Evolutionary conservation across 2,888 invertebrate species (phyloP), one percentile per base, ranked within the genome.

Genomic region (Trachelus iudaicus): DNA sequence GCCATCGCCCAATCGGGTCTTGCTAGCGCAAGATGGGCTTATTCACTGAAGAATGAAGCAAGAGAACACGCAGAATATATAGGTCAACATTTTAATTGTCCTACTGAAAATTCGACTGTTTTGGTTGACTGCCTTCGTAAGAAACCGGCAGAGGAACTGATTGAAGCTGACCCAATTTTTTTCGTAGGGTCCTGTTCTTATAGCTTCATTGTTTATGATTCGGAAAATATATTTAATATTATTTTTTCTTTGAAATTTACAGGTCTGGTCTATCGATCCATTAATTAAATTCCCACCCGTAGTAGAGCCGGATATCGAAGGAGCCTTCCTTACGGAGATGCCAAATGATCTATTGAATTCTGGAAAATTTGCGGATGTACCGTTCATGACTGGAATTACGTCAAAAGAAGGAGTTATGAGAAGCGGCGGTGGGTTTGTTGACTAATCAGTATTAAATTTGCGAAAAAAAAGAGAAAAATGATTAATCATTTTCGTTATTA

Each of bases 1-100:
- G 81, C 77, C 11, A 81, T 81, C 30, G 79, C 79, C 13, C 79
- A 79, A 30, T 79, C 79, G 37, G 81, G 81, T 40, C 35, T n/a
- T 33, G 78, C 78, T 40, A 73, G 75, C 4, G 78, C 81, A 35
- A 69, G 76, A 33, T 79, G 79, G 77, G 78, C 81, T 9, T 56
- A 77, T 40, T 75, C 81, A 1, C 34, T 78, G 11, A 69, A 69
- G 69, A 68, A 40, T 15, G 78, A 79, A 73, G 75, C 79, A 23
- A 40, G 73, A 34, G 78, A 76, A n/a, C 75, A 75, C 3, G 75
- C 77, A 12, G n/a, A 76, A 31, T 75, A 78, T 23, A 13, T 76
- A 31, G 79, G 34, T 11, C 69, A 34, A 37, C 33, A 69, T 34
- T 37, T 78, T 23, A 73, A 78, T 11, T 79, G 79, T 35, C 31